Evolutionary conservation across 2,113 vertebrate genomes (phyloP).

Genomic region (Cochlearius cochlearius): DNA sequence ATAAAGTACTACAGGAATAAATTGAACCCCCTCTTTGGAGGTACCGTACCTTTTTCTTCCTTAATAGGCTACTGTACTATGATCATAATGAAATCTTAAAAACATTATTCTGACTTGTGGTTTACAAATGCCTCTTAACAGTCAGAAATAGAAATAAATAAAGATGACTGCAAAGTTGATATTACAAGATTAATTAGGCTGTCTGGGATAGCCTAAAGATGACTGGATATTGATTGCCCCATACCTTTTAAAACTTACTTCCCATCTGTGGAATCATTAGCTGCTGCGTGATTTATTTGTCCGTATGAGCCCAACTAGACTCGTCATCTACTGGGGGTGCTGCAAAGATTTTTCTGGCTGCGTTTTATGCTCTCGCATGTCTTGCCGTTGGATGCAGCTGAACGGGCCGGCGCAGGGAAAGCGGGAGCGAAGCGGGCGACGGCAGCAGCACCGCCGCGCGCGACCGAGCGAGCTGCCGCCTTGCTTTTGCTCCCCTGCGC

Average conservation of each 20-base stretch:
- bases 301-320: neutral
- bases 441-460: neutral
- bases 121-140: neutral
- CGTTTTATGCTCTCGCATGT: neutral
- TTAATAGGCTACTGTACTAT: neutral
- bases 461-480: fast-evolving
- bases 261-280: neutral
- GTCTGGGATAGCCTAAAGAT: neutral
- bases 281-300: neutral
- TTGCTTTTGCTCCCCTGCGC: neutral
- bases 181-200: neutral
- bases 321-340: neutral
- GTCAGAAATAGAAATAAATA: neutral
- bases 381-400: neutral
- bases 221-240: neutral
- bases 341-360: neutral
- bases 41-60: neutral
- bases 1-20: neutral
- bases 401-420: neutral
- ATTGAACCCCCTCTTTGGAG: neutral
- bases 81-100: neutral
- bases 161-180: neutral
- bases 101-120: neutral
- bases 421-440: neutral
- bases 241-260: neutral